Evolutionary conservation across 2,888 invertebrate species (phyloP).

Genomic region (Epicampocera succincta): DNA sequence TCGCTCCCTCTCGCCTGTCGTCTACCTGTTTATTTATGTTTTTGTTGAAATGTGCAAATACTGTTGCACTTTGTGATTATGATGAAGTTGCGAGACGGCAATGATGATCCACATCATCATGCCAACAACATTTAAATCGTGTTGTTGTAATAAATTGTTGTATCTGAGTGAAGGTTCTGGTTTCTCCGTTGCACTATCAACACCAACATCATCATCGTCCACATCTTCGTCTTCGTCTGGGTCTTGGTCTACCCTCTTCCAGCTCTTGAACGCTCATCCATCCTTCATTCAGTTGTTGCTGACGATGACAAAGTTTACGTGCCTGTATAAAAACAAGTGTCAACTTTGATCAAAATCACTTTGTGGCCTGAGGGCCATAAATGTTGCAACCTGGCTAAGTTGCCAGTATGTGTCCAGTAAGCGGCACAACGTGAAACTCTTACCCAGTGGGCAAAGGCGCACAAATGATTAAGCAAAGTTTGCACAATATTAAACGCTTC

Average conservation of each 20-base stretch:
- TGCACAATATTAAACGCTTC: too few relatives aligned
- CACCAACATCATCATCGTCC: background rate
- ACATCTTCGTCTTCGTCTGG: background rate
- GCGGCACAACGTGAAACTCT: conserved; percentile 2
- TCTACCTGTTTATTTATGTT: conserved; percentile 21
- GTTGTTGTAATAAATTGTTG: conserved; percentile 33
- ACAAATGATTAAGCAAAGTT: too few relatives aligned
- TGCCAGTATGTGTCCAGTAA: background rate
- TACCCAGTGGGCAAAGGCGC: too few relatives aligned
- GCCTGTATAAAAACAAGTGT: conserved; percentile 57
- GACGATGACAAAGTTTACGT: conserved; percentile 48
- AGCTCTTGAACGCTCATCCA: background rate
- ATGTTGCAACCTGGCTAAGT: conserved; percentile 11
- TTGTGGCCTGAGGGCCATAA: conserved; percentile 43
- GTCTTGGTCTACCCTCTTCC: background rate
- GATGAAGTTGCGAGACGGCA: conserved; percentile 34
- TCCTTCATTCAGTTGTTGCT: conserved; percentile 23
- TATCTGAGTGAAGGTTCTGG: conserved; percentile 1
- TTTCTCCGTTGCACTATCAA: conserved; percentile 11
- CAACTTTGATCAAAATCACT: conserved; percentile 60
- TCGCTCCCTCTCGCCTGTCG: too few relatives aligned
- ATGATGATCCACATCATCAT: conserved; percentile 38
- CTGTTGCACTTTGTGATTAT: conserved; percentile 29
- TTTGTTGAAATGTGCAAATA: conserved; percentile 48
- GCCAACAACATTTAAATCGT: conserved; percentile 20